Evolutionary conservation across 2,797 vertebrate genomes (phyloP), one percentile per base, ranked within the genome.

Genomic region (Macroramphosus scolopax): DNA sequence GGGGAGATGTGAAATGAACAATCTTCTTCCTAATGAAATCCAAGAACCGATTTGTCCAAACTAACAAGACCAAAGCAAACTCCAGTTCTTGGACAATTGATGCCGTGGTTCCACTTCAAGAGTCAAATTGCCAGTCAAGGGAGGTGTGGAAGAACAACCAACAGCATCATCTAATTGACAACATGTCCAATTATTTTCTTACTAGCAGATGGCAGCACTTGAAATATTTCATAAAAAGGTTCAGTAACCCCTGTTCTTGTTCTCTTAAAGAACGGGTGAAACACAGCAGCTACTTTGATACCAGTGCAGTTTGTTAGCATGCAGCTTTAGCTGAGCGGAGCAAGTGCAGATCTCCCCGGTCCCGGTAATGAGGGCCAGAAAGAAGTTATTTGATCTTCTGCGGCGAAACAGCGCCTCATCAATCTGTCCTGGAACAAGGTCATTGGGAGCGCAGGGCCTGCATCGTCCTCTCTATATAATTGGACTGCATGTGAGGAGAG

Each of bases 351-450:
- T 54, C 67, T 59, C 44, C 34, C 33, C 35, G 29, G 63, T 63
- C 44, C 58, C 56, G 72, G 56, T 85, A 85, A 82, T 75, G 80
- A 84, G 79, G 72, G 66, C 55, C 67, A 72, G 78, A 61, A 36
- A 75, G 63, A 67, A 85, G 80, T 68, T 64, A 81, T 87, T 83
- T 86, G 82, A 88, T 87, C 83, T 86, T 57, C 77, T 56, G 62
- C 39, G 57, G 67, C 18, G 63, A 87, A 78, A 58, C 65, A 56
- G 70, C 6, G 37, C 65, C 69, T 75, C 83, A 85, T 67, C 78
- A 79, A 87, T 81, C 81, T 77, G 73, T 78, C 68, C 77, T 68
- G 63, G 60, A 77, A 82, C 76, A 81, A 85, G 80, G 83, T 84
- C 81, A 70, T 43, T 1, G 53, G 52, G 50, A 79, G 73, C 63